phyloP scores from a whole-genome alignment of 2,113 vertebrate species.

The Sinocyclocheilus maitianheensis region DNA sequence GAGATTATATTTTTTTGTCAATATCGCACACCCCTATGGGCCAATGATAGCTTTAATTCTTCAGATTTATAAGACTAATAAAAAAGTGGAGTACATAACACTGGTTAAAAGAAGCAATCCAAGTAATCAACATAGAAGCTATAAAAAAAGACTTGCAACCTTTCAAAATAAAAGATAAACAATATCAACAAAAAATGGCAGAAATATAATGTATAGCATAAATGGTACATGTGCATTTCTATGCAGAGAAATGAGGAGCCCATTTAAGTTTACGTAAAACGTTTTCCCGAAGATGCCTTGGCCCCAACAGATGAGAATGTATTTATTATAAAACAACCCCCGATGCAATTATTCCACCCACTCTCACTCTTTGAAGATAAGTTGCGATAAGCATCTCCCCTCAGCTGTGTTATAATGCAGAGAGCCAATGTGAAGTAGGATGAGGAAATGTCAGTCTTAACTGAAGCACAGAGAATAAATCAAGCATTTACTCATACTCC shows the following conservation, averaged over 20 bases:
- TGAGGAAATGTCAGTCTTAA: constrained; percentile 48
- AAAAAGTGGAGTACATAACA: not conserved
- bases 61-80: not conserved
- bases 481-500: constrained; percentile 27
- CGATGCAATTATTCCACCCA: constrained; percentile 57
- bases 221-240: not conserved
- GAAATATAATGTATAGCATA: not conserved
- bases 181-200: not conserved
- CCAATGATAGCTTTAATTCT: not conserved
- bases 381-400: constrained; percentile 52
- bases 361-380: constrained; percentile 53
- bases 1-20: no score
- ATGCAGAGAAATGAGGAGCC: not conserved
- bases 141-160: not conserved
- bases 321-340: constrained; percentile 54
- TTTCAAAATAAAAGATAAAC: constrained; percentile 2
- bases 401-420: constrained; percentile 47
- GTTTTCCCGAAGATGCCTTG: not conserved
- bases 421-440: constrained; percentile 29
- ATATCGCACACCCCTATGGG: no score
- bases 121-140: not conserved
- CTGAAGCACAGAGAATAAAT: constrained; percentile 31
- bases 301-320: constrained; percentile 42
- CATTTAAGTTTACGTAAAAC: not conserved
- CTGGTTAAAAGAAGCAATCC: not conserved